These are phyloP conservation scores for Spheniscus humboldti DNA, from an alignment of 2,797 vertebrate genomes.

Conservation along the genomic window DNA sequence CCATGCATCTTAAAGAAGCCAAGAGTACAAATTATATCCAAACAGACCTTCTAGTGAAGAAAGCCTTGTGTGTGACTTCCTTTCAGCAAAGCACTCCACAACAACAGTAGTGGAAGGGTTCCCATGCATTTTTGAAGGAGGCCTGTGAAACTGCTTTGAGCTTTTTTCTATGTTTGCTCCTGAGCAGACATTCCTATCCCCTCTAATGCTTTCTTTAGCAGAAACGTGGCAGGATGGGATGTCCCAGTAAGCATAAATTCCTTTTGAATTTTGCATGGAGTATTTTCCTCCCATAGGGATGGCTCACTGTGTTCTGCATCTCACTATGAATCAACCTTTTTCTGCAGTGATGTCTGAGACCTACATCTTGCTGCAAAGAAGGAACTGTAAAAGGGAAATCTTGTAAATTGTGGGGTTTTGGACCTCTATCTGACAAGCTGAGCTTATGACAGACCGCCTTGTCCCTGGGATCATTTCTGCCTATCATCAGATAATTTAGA, in stretches of 20 bases:
- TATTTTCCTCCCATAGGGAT: background rate
- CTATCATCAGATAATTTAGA: background rate
- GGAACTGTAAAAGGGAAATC: background rate
- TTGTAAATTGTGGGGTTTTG: background rate
- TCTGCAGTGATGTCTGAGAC: background rate
- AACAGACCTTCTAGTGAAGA: background rate
- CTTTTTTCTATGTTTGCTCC: background rate
- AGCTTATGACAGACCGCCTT: background rate
- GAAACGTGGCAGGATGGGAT: background rate
- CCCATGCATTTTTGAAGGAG: background rate
- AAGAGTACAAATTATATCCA: background rate
- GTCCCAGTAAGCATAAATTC: background rate
- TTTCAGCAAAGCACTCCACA: background rate
- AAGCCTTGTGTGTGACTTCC: background rate
- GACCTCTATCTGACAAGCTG: background rate
- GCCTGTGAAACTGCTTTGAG: background rate
- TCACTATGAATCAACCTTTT: background rate
- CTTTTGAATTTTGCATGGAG: slow-evolving; percentile 33
- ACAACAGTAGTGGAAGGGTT: background rate
- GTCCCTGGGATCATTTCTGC: background rate
- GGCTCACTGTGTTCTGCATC: background rate
- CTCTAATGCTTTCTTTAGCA: background rate
- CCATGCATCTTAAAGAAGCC: background rate
- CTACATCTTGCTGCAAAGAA: background rate
- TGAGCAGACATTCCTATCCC: background rate